These are phyloP conservation scores for Bombylius discolor DNA, from an alignment of 2,888 invertebrate species.

Conservation along the genomic window DNA sequence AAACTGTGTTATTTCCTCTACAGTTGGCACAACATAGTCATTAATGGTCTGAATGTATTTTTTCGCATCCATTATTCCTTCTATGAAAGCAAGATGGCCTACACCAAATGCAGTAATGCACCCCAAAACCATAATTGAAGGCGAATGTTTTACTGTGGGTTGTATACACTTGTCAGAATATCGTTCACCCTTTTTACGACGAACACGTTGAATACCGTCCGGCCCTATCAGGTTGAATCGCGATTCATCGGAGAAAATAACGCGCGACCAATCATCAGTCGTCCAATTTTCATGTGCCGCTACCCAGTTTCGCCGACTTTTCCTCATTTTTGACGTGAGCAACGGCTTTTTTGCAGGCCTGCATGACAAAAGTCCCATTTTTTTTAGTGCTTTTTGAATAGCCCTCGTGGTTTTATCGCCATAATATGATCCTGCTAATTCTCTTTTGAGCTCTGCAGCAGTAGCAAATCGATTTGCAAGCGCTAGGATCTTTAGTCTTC, in stretches of 20 bases:
- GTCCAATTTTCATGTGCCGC: not conserved
- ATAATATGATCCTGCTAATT: too few relatives aligned
- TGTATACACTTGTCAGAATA: conserved; percentile 1
- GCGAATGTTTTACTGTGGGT: conserved; percentile 1
- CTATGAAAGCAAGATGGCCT: not conserved
- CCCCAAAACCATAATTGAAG: conserved; percentile 1
- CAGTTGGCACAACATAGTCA: too few relatives aligned
- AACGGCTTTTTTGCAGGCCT: not conserved
- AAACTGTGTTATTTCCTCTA: too few relatives aligned
- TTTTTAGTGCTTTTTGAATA: too few relatives aligned
- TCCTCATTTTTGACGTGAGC: not conserved
- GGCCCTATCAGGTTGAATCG: not conserved
- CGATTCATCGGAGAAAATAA: not conserved
- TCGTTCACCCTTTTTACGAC: not conserved
- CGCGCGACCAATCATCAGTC: too few relatives aligned
- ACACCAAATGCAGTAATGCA: not conserved
- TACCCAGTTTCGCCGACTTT: not conserved
- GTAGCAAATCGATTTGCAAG: too few relatives aligned
- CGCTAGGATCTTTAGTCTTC: too few relatives aligned
- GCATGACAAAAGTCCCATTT: not conserved
- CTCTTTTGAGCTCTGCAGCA: too few relatives aligned
- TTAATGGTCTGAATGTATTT: too few relatives aligned
- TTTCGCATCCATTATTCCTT: too few relatives aligned
- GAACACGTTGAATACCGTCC: not conserved
- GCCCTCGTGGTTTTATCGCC: too few relatives aligned